Evolutionary conservation across 2,888 invertebrate species (phyloP).

Genomic region (Leptopilina drosophilae): DNA sequence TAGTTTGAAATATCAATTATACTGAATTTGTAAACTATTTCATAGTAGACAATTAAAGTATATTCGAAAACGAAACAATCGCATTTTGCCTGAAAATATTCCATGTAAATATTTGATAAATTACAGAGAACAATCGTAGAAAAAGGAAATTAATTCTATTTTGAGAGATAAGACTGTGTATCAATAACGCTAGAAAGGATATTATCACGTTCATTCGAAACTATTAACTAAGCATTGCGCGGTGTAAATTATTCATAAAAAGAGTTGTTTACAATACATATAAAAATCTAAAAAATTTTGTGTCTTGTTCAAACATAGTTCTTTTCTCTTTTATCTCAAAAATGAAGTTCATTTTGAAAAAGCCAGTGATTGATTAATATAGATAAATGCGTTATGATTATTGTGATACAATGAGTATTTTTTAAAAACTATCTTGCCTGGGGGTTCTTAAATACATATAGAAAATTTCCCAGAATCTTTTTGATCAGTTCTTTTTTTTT

Average conservation of each 20-base stretch:
- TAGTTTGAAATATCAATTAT: slow-evolving; percentile 1
- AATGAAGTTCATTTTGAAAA: slow-evolving; percentile 42
- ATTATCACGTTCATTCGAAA: too few relatives aligned
- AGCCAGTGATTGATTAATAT: slow-evolving; percentile 25
- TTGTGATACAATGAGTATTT: slow-evolving; percentile 26
- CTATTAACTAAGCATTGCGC: too few relatives aligned
- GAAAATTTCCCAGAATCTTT: slow-evolving; percentile 27
- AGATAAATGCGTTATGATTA: slow-evolving; percentile 18
- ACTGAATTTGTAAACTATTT: slow-evolving; percentile 2
- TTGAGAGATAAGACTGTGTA: too few relatives aligned
- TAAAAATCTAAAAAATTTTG: slow-evolving; percentile 41
- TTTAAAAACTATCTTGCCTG: slow-evolving; percentile 26
- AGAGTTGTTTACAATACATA: slow-evolving; percentile 25
- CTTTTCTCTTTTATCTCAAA: slow-evolving; percentile 33
- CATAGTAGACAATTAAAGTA: neutral
- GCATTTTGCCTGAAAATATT: neutral
- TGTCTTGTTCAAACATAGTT: slow-evolving; percentile 40
- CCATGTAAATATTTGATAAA: too few relatives aligned
- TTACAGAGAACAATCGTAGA: too few relatives aligned
- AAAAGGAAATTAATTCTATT: too few relatives aligned
- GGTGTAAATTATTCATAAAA: too few relatives aligned
- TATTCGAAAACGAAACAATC: slow-evolving; percentile 27
- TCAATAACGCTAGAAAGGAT: too few relatives aligned
- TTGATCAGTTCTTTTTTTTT: slow-evolving; percentile 39
- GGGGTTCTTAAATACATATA: neutral